phyloP scores from a whole-genome alignment of 2,888 invertebrate species.

The Agrochola macilenta region DNA sequence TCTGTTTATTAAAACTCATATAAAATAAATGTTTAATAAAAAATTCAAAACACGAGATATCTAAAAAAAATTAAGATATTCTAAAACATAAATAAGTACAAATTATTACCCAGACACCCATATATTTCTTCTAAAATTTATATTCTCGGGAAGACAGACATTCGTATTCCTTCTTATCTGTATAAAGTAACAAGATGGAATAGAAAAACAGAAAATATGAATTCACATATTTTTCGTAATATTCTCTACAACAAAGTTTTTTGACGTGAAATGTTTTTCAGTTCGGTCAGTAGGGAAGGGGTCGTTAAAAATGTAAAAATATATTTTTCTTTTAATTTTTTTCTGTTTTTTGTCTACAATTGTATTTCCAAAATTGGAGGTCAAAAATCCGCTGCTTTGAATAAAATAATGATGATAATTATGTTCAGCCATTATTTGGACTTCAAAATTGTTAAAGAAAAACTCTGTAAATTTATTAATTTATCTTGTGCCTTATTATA shows the following conservation, averaged over 20 bases:
- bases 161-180: conserved; percentile 10
- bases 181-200: conserved; percentile 10
- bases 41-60: neutral
- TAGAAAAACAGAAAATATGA: neutral
- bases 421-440: neutral
- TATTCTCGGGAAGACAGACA: neutral
- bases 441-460: neutral
- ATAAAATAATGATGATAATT: neutral
- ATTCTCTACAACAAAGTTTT: neutral
- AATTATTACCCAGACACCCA: neutral
- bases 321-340: no score
- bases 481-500: no score
- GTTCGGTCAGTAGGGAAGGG: neutral
- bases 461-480: no score
- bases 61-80: neutral
- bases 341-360: neutral
- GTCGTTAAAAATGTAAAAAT: neutral
- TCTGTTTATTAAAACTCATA: neutral
- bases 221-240: neutral
- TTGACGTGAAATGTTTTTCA: neutral
- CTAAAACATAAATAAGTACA: conserved; percentile 1
- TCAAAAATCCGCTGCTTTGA: neutral
- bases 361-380: neutral
- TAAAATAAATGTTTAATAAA: neutral
- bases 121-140: conserved; percentile 18